These are phyloP conservation scores for Spodoptera litura DNA, from an alignment of 1,140 invertebrate genomes.

Conservation along the genomic window DNA sequence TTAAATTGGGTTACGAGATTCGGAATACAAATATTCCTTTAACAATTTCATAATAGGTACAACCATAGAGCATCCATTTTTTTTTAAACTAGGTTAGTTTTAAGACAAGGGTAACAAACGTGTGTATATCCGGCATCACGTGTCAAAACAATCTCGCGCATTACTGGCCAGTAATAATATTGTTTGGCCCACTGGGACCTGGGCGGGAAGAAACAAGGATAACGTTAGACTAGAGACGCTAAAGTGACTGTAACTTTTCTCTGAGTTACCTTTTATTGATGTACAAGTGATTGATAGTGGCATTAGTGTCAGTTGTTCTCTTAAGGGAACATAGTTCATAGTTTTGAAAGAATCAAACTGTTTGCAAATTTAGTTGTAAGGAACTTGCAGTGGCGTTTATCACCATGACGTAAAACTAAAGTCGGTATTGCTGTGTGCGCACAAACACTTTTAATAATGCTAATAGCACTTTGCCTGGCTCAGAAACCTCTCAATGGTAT, in stretches of 20 bases:
- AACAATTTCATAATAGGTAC: neutral
- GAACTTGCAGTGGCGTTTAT: too few species aligned
- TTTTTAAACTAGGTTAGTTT: conserved; percentile 10
- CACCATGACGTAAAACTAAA: too few species aligned
- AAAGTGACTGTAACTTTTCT: neutral
- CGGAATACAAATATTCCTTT: neutral
- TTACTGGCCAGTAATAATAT: conserved; percentile 70
- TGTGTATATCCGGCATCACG: conserved; percentile 53
- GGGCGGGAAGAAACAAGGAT: neutral
- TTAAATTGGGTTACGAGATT: neutral
- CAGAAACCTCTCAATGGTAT: too few species aligned
- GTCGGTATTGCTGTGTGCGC: too few species aligned
- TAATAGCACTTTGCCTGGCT: too few species aligned
- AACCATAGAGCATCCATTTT: neutral
- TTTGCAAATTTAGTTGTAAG: too few species aligned
- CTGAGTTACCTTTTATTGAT: too few species aligned
- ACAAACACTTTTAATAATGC: too few species aligned
- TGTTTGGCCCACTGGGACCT: conserved; percentile 56
- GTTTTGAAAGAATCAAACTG: too few species aligned
- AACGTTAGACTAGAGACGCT: conserved; percentile 3
- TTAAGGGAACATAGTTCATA: too few species aligned
- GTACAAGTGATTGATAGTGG: too few species aligned
- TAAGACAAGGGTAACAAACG: conserved; percentile 44
- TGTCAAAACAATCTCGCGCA: conserved; percentile 73
- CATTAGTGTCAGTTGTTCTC: too few species aligned